Conservation (phyloP, 2,113 vertebrate genomes). For the Centropus bengalensis region DNA sequence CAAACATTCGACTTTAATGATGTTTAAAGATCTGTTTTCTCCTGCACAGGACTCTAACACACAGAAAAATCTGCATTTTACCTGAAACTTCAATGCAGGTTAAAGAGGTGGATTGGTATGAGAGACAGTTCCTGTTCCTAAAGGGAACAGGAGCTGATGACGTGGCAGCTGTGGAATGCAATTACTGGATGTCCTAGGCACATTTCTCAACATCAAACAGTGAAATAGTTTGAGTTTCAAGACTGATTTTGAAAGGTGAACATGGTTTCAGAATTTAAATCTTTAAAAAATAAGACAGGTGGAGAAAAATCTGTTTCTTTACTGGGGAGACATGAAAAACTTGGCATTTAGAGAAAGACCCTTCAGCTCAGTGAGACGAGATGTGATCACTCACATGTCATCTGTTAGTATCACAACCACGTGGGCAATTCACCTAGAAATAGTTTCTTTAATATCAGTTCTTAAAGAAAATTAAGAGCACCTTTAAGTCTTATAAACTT, state of each 20-base stretch:
- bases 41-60: background rate
- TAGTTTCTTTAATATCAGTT: background rate
- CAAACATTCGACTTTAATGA: background rate
- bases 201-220: background rate
- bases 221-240: background rate
- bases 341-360: background rate
- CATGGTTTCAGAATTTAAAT: background rate
- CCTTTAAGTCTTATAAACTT: background rate
- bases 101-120: background rate
- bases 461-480: background rate
- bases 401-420: accelerated
- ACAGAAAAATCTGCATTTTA: background rate
- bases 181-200: background rate
- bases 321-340: background rate
- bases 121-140: background rate
- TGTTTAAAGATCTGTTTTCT: background rate
- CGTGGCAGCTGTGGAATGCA: background rate
- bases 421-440: background rate
- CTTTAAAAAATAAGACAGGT: background rate
- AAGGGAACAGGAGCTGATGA: background rate
- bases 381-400: background rate
- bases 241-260: background rate
- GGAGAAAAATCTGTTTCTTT: background rate
- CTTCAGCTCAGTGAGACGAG: background rate
- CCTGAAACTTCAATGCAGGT: background rate